A percentile compares a stretch with the other conserved stretches of the same genome.
These are phyloP conservation scores for Tigriopus californicus DNA, from an alignment of 2,888 invertebrate species.

Conservation along the genomic window DNA sequence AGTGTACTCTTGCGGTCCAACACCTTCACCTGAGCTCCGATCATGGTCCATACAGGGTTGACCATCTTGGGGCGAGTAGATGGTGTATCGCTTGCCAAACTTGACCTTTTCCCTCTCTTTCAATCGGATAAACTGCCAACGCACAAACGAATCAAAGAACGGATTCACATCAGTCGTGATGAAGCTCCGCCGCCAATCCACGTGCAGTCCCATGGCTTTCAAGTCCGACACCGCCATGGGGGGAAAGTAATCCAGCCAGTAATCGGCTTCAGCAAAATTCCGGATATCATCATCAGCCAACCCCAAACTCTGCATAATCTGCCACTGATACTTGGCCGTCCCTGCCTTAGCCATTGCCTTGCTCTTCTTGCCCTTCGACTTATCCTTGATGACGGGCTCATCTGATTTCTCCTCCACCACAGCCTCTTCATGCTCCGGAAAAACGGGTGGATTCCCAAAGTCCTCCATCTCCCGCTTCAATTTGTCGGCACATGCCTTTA, in stretches of 20 bases:
- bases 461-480: constrained; percentile 74
- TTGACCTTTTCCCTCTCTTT: constrained; percentile 67
- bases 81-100: constrained; percentile 62
- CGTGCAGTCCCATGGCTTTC: constrained; percentile 33
- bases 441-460: constrained; percentile 79
- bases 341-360: constrained; percentile 86
- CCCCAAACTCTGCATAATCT: constrained; percentile 89
- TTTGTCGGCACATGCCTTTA: constrained; percentile 86
- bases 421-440: constrained; percentile 40
- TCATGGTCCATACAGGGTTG: constrained; percentile 99
- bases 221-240: constrained; percentile 43
- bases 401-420: constrained; percentile 33
- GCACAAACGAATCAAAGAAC: constrained; percentile 89
- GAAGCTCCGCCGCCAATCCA: constrained; percentile 95
- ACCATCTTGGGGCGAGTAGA: constrained; percentile 41
- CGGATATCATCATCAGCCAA: constrained; percentile 75
- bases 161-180: constrained; percentile 96
- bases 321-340: constrained; percentile 84
- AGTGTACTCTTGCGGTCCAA: constrained; percentile 94
- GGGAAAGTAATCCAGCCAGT: constrained; percentile 97
- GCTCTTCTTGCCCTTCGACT: constrained; percentile 83
- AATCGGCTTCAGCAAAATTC: constrained; percentile 65
- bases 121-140: constrained; percentile 83
- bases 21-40: constrained; percentile 83
- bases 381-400: constrained; percentile 51